Conservation (phyloP, 2,888 invertebrate genomes). For the Diplolepis rosae region DNA sequence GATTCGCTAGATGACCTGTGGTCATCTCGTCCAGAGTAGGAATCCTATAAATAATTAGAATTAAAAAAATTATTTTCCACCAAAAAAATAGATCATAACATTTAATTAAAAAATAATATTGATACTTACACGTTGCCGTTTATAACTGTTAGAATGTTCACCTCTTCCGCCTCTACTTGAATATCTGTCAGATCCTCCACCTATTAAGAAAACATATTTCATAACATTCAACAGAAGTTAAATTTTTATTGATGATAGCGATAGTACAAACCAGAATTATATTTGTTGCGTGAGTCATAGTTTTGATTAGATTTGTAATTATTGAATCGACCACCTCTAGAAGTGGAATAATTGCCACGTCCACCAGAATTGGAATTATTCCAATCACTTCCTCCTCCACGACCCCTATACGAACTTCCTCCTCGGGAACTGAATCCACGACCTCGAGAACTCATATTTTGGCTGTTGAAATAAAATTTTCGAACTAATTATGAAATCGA, state of each 20-base stretch:
- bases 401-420: conserved; percentile 66
- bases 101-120: too few species aligned
- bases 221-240: neutral
- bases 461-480: conserved; percentile 45
- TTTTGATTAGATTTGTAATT: conserved; percentile 60
- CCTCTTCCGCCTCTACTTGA: conserved; percentile 67
- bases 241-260: neutral
- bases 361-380: conserved; percentile 59
- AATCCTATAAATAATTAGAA: conserved; percentile 56
- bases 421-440: conserved; percentile 66
- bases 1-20: conserved; percentile 69
- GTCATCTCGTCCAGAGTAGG: conserved; percentile 67
- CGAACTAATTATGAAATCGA: too few species aligned
- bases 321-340: conserved; percentile 68
- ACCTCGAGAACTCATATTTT: conserved; percentile 68
- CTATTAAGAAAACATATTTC: neutral
- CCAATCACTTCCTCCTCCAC: conserved; percentile 65
- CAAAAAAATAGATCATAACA: too few species aligned
- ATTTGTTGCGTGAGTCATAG: conserved; percentile 68
- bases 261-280: conserved; percentile 62
- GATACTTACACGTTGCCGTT: conserved; percentile 65
- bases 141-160: conserved; percentile 68
- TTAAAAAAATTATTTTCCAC: neutral
- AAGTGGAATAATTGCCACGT: conserved; percentile 67
- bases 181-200: conserved; percentile 66